Base-by-base conservation (phyloP, 2,797 vertebrate genomes). In the Acanthurus leucopareius region DNA sequence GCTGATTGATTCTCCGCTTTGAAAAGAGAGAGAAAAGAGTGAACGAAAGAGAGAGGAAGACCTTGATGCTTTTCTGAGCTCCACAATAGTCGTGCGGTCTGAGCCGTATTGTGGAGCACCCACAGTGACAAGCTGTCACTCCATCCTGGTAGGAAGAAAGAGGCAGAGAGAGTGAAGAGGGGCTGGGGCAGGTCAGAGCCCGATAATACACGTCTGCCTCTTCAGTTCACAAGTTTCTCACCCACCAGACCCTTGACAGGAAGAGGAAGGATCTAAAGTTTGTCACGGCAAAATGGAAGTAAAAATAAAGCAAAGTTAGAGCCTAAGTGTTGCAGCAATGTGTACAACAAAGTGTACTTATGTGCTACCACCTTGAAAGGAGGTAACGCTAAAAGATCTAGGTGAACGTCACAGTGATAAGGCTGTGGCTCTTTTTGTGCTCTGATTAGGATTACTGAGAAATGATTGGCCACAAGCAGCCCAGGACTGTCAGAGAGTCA, bases 1-100 rank as follows among this genome's bases (percentile, higher is more conserved):
- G 96, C 96, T 97, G 97, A 97, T 97, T 97, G 97, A 97, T 97
- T 97, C 96, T 93, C 90, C 91, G 96, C 96, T 97, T 97, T 97
- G 96, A 97, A 96, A 92, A 95, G 96, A 94, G 94, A 96, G 88
- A 89, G 77, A 90, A 89, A 92, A 83, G 80, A 89, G 84, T 79
- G 89, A 90, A 86, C 66, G 85, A 87, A 91, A 88, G 83, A 90
- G 90, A 93, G 91, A 91, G 80, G 87, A 93, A 90, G 96, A 97
- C 96, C 96, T 96, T 97, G 96, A 96, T 96, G 95, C 96, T 94
- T 97, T 96, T 96, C 96, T 94, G 94, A 86, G 86, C 95, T 92
- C 94, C 94, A 97, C 96, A 97, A 97, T 97, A 96, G 97, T 95
- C 93, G 88, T 74, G 83, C 95, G 77, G 82, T 80, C 80, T 79